Percentiles rank a stretch among this genome's conserved stretches.
Conservation (phyloP, 2,797 vertebrate genomes). For the Acanthiza pusilla region DNA sequence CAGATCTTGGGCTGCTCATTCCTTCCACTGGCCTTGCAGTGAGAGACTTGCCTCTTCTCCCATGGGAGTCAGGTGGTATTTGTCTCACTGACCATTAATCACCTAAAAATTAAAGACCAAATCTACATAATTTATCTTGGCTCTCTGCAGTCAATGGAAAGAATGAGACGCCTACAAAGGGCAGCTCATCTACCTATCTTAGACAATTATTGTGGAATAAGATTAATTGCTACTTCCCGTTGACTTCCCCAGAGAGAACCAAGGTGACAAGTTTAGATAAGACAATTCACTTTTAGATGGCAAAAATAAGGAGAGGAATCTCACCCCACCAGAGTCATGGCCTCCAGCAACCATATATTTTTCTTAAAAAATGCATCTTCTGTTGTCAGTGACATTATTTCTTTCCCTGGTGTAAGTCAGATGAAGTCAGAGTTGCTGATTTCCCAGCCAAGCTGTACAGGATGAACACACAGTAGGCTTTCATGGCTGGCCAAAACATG, state of each 20-base stretch:
- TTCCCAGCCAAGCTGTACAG: background rate
- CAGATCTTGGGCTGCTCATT: background rate
- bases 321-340: constrained; percentile 1
- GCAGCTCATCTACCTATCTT: background rate
- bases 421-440: background rate
- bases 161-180: constrained; percentile 5
- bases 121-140: constrained; percentile 31
- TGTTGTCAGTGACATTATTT: background rate
- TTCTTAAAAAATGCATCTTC: background rate
- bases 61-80: background rate
- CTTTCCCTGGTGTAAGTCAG: background rate
- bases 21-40: background rate
- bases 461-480: background rate
- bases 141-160: background rate
- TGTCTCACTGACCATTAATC: constrained; percentile 22
- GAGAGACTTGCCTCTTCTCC: background rate
- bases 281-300: background rate
- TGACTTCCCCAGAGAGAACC: background rate
- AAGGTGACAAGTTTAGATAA: constrained; percentile 50
- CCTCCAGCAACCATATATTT: constrained; percentile 31
- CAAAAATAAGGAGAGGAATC: constrained; percentile 42
- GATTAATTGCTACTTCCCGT: constrained; percentile 34
- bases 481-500: background rate
- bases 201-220: background rate
- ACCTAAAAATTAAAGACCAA: constrained; percentile 17